Percentiles rank a stretch among this genome's conserved stretches.
Conservation (phyloP, 2,113 vertebrate genomes). For the Panurus biarmicus region DNA sequence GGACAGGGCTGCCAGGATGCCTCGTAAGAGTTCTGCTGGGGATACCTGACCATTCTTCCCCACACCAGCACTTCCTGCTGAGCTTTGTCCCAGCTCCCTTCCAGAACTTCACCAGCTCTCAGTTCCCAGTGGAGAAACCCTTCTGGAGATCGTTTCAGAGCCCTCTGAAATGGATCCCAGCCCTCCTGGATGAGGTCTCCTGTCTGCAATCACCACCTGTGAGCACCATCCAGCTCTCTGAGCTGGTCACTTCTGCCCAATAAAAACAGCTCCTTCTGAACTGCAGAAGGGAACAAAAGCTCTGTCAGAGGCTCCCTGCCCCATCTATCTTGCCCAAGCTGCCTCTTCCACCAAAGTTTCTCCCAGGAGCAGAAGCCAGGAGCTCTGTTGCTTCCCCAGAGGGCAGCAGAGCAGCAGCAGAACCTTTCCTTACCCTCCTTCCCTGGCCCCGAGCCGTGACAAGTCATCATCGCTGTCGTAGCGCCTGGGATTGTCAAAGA, state of each 20-base stretch:
- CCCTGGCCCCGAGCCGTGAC: constrained; percentile 78
- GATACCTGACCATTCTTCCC: too few relatives aligned
- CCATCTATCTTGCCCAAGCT: background rate
- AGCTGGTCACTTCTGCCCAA: background rate
- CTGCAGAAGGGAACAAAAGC: background rate
- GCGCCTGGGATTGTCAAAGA: constrained; percentile 93
- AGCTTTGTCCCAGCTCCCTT: background rate
- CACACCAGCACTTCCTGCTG: background rate
- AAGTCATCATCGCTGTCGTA: constrained; percentile 96
- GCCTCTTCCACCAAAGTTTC: background rate
- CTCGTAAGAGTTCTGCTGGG: rapidly evolving
- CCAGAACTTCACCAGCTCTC: background rate
- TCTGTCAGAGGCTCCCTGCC: background rate
- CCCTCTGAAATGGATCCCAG: background rate
- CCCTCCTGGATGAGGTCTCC: background rate
- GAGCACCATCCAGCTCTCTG: background rate
- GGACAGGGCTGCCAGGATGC: background rate
- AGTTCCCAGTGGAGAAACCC: background rate
- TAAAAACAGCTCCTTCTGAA: background rate
- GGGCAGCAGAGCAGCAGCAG: background rate
- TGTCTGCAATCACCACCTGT: background rate
- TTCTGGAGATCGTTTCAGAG: background rate
- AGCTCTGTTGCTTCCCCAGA: background rate
- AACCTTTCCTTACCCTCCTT: constrained; percentile 63
- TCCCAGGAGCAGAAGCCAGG: background rate